Evolutionary conservation across 2,888 invertebrate genomes (phyloP).

Genomic region (Cheilosia soror): DNA sequence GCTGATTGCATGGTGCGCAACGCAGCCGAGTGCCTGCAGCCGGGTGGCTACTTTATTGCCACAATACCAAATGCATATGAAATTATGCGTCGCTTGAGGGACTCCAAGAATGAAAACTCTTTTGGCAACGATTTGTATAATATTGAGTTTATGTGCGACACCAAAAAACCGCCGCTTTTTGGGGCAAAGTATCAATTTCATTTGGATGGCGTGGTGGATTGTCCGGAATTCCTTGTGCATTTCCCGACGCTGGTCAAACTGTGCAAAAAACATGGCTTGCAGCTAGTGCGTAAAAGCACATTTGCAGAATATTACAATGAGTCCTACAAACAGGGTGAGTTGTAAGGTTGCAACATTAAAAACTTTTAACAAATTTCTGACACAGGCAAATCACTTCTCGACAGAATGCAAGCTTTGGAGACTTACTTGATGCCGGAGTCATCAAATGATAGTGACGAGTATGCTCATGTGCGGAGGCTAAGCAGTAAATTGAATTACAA

Average conservation of each 20-base stretch:
- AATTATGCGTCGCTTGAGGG: constrained; percentile 90
- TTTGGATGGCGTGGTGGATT: constrained; percentile 98
- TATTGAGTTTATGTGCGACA: constrained; percentile 89
- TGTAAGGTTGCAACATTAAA: background rate
- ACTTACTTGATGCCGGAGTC: constrained; percentile 88
- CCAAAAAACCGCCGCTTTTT: constrained; percentile 91
- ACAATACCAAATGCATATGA: constrained; percentile 97
- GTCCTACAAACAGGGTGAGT: constrained; percentile 77
- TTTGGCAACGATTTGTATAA: constrained; percentile 93
- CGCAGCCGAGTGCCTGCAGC: constrained; percentile 93
- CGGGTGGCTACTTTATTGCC: constrained; percentile 98
- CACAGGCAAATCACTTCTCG: constrained; percentile 85
- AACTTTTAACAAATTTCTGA: background rate
- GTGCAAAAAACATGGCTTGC: constrained; percentile 89
- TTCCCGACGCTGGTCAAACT: constrained; percentile 92
- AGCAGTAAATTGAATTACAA: constrained; percentile 81
- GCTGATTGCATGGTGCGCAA: constrained; percentile 97
- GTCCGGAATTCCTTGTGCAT: constrained; percentile 99
- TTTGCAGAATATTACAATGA: constrained; percentile 91
- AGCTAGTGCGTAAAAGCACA: constrained; percentile 87
- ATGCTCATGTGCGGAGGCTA: constrained; percentile 88
- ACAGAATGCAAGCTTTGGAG: constrained; percentile 92
- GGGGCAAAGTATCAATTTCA: constrained; percentile 98
- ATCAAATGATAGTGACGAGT: constrained; percentile 86
- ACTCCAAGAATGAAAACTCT: constrained; percentile 84